Evolutionary conservation across 2,113 vertebrate genomes (phyloP), one percentile per base, ranked within the genome.

Genomic region (Grammomys surdaster): DNA sequence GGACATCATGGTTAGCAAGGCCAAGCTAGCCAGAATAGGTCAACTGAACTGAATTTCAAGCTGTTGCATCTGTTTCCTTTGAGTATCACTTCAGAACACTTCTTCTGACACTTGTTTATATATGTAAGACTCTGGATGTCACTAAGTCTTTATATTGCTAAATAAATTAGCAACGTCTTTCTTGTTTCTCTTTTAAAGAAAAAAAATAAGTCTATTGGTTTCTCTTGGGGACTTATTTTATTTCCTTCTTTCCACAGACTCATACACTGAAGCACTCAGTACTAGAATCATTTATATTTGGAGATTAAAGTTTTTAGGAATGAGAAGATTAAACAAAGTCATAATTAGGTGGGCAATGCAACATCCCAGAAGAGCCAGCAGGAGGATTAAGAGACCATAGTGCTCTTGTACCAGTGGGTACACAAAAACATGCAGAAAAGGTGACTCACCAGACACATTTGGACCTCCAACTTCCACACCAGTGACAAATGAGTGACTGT

Each of bases 351-450:
- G 10, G 12, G 14, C 4, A 12, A 6, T 14, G 63, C 7, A 88
- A 40, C 19, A 1, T 28, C 1, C 11, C 14, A 1, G 3, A 1
- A 22, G 17, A 82, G 1, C 60, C 56, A 48, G 1, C 2, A 31
- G 17, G 11, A 80, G 28, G 7, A 89, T 11, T 26, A 88, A 70
- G 26, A 40, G 67, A 14, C 22, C 14, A 0, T 1, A 31, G 17
- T 2, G 1, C 1, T 4, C 1, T 14, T 85, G 3, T 75, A 0
- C 31, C 8, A 2, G 33, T n/a, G 7, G 1, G 28, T 0, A 31
- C 11, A 43, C 3, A 24, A 7, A 80, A 54, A 48, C 51, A 20
- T 26, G 5, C 4, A 75, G 60, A 40, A 78, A 90, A 19, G 63
- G 46, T 28, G 2, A 24, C 7, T 76, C 33, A 5, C 6, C 14